Evolutionary conservation across 2,888 invertebrate genomes (phyloP).

Genomic region (Ormyrus pomaceus): DNA sequence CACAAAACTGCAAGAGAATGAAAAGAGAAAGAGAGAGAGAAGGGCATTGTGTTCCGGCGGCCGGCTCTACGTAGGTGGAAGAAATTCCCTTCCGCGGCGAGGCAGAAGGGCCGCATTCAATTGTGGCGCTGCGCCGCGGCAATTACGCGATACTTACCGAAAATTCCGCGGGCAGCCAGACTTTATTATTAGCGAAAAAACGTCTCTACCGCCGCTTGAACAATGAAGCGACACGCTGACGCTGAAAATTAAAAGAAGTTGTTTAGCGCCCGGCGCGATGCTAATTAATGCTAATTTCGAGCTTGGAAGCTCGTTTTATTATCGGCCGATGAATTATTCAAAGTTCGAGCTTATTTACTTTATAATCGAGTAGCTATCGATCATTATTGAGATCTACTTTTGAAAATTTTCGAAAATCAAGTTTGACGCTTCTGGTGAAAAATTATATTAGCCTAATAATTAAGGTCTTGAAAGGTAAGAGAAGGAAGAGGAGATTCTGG

Average conservation of each 20-base stretch:
- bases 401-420: no score
- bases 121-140: constrained; percentile 65
- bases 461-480: no score
- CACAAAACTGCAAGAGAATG: constrained; percentile 29
- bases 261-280: background rate
- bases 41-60: constrained; percentile 12
- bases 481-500: no score
- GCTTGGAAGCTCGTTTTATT: no score
- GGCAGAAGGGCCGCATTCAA: constrained; percentile 66
- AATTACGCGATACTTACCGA: constrained; percentile 72
- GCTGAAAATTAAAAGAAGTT: background rate
- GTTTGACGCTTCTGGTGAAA: no score
- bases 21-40: background rate
- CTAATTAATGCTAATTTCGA: no score
- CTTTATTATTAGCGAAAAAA: constrained; percentile 65
- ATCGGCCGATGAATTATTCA: no score
- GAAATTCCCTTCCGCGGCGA: constrained; percentile 1
- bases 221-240: background rate
- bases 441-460: no score
- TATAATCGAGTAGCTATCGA: no score
- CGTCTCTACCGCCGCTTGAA: background rate
- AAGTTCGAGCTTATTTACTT: no score
- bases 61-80: background rate
- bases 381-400: no score
- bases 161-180: constrained; percentile 69